phyloP scores from a whole-genome alignment of 2,113 vertebrate species.

The Neopipo cinnamomea region DNA sequence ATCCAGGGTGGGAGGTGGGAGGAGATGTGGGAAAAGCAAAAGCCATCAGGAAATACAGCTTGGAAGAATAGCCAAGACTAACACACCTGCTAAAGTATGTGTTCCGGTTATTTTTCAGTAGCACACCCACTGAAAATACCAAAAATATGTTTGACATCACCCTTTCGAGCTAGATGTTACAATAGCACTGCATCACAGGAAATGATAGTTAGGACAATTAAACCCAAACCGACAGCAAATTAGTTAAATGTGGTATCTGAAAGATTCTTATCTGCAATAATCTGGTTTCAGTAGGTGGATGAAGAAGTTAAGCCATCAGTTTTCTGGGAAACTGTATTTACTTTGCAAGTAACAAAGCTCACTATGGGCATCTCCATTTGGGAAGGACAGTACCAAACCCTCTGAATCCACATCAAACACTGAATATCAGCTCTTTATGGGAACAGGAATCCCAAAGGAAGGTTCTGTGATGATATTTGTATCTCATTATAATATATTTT shows the following conservation, averaged over 20 bases:
- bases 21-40: conserved; percentile 33
- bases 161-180: background rate
- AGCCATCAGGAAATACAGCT: conserved; percentile 53
- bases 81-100: conserved; percentile 47
- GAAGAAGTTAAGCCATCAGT: background rate
- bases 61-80: conserved; percentile 69
- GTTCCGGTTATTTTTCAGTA: conserved; percentile 22
- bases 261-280: background rate
- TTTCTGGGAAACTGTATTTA: background rate
- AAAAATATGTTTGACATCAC: background rate
- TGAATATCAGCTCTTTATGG: background rate
- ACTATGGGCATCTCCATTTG: background rate
- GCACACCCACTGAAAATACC: conserved; percentile 9
- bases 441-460: background rate
- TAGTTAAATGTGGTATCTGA: background rate
- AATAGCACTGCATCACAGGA: conserved; percentile 16
- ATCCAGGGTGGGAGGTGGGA: conserved; percentile 32
- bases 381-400: accelerated
- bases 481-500: background rate
- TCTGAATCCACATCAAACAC: background rate
- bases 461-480: background rate
- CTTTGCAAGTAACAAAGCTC: background rate
- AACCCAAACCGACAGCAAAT: background rate
- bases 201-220: background rate
- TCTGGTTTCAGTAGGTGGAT: background rate